Percentiles rank a stretch among this genome's conserved stretches.
phyloP scores from a whole-genome alignment of 2,888 invertebrate species.

The Cartodere bifasciata region DNA sequence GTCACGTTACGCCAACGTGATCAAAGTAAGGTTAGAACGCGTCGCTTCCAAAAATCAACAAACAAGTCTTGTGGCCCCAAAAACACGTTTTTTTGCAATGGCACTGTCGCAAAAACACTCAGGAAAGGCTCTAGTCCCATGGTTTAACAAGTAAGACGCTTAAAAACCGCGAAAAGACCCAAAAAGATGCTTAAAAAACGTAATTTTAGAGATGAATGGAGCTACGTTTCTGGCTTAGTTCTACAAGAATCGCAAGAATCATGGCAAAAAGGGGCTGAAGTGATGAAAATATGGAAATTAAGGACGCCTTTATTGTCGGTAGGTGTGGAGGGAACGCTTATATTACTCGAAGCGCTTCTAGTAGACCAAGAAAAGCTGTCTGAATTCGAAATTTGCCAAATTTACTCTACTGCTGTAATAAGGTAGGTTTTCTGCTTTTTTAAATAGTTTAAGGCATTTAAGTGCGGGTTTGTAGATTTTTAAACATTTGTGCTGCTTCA shows the following conservation, averaged over 20 bases:
- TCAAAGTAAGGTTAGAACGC: no score
- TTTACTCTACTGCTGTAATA: conserved; percentile 51
- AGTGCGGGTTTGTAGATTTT: conserved; percentile 24
- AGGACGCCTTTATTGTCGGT: conserved; percentile 43
- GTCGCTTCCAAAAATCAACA: no score
- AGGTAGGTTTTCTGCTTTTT: conserved; percentile 35
- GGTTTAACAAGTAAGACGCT: conserved; percentile 30
- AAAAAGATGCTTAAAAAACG: conserved; percentile 5
- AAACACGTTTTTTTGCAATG: no score
- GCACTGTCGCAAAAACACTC: conserved; percentile 28
- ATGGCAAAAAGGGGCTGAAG: conserved; percentile 36
- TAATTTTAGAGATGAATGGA: conserved; percentile 39
- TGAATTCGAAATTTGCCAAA: conserved; percentile 40
- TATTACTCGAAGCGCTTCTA: conserved; percentile 41
- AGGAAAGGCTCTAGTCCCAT: conserved; percentile 31
- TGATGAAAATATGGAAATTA: conserved; percentile 44
- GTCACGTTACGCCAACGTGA: no score
- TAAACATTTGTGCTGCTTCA: conserved; percentile 31
- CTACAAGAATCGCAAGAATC: conserved; percentile 30
- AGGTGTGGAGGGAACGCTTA: conserved; percentile 48
- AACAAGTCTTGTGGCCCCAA: no score
- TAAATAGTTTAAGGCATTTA: background rate
- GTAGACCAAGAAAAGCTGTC: conserved; percentile 29
- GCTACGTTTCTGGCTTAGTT: conserved; percentile 36
- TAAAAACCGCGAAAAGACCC: background rate